A percentile compares a stretch with the other conserved stretches of the same genome.
phyloP scores from a whole-genome alignment of 2,113 vertebrate species.

The Zeus faber region DNA sequence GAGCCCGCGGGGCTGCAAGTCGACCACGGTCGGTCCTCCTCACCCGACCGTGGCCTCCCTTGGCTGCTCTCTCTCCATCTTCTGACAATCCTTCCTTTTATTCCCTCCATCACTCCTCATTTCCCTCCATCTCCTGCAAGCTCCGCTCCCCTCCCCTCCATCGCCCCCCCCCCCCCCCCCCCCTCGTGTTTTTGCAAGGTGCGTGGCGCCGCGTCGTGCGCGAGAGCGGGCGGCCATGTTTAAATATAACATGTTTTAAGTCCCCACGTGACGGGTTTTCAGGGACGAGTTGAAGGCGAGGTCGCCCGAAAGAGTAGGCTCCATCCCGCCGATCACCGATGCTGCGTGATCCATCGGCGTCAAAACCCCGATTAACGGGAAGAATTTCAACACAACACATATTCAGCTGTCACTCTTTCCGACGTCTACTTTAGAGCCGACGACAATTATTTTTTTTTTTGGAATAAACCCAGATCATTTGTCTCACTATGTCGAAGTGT shows the following conservation, averaged over 20 bases:
- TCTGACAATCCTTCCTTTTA: slow-evolving; percentile 20
- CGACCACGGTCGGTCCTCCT: not conserved
- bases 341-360: slow-evolving; percentile 20
- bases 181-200: slow-evolving; percentile 30
- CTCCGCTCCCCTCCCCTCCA: not conserved
- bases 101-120: slow-evolving; percentile 23
- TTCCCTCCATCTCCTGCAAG: not conserved
- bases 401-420: no score
- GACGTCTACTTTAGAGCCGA: no score
- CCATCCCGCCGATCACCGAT: slow-evolving; percentile 28
- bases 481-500: no score
- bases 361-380: no score
- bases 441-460: no score
- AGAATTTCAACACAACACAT: no score
- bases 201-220: slow-evolving; percentile 16
- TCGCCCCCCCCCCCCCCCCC: not conserved
- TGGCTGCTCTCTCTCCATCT: not conserved
- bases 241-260: slow-evolving; percentile 55
- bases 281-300: slow-evolving; percentile 25
- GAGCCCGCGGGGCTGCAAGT: not conserved
- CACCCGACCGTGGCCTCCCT: not conserved
- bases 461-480: no score
- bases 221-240: slow-evolving; percentile 23
- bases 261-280: slow-evolving; percentile 40
- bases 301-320: slow-evolving; percentile 24